These are phyloP conservation scores for Heterohyrax brucei DNA, from an alignment of 2,797 vertebrate genomes.

Conservation along the genomic window DNA sequence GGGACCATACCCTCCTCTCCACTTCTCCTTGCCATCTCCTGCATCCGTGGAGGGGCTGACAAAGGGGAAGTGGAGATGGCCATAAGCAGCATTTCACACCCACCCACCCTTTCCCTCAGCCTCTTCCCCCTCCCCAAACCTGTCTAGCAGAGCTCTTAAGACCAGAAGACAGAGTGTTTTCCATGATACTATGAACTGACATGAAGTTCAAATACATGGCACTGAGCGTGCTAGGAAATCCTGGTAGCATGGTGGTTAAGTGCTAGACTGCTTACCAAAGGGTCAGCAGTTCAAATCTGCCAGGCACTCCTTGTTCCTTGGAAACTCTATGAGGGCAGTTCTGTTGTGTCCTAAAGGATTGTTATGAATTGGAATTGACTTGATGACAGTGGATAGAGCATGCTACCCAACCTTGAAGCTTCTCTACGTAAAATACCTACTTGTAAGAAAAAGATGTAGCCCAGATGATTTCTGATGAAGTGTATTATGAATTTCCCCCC, in stretches of 20 bases:
- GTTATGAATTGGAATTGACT: too few species aligned
- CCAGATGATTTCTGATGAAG: constrained; percentile 59
- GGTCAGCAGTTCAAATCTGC: too few species aligned
- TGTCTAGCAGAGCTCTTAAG: neutral
- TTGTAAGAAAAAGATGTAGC: neutral
- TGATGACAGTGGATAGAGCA: too few species aligned
- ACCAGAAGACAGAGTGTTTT: neutral
- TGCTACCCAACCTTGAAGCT: neutral
- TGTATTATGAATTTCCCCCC: neutral
- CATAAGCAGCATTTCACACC: neutral
- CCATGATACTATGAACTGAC: neutral
- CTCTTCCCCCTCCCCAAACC: neutral
- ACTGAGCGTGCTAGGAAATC: neutral
- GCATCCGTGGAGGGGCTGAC: neutral
- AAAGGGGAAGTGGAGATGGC: neutral
- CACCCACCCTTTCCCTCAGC: neutral
- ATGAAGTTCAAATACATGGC: neutral
- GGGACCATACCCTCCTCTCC: neutral
- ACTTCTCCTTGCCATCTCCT: neutral
- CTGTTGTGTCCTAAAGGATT: too few species aligned
- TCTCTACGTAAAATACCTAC: neutral
- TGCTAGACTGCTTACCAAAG: too few species aligned
- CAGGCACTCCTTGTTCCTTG: too few species aligned
- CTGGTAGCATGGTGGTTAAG: too few species aligned
- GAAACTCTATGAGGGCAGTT: too few species aligned